Percentiles rank a stretch among this genome's conserved stretches.
phyloP scores from a whole-genome alignment of 35 echinoderm and acorn worm species.

The Holothuria glaberrima region DNA sequence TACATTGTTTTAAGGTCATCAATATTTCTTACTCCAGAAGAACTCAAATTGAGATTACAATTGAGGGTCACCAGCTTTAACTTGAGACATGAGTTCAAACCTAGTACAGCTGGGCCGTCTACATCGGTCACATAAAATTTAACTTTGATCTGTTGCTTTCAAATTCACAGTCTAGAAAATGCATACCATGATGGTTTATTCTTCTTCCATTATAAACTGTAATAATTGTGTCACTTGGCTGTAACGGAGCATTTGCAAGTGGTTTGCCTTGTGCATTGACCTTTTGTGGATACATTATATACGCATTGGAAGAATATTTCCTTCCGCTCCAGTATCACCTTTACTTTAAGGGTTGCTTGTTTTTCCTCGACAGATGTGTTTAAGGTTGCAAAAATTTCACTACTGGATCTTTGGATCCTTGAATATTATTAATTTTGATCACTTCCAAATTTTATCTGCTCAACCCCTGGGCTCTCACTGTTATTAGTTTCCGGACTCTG shows the following conservation, averaged over 20 bases:
- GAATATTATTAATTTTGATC: not conserved
- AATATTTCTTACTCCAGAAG: not conserved
- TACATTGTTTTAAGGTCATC: constrained; percentile 43
- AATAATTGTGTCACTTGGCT: not conserved
- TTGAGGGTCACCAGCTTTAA: no score
- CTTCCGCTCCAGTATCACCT: constrained; percentile 50
- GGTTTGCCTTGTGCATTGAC: not conserved
- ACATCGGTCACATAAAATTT: not conserved
- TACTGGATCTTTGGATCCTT: not conserved
- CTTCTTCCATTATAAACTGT: not conserved
- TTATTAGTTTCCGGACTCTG: not conserved
- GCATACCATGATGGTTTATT: not conserved
- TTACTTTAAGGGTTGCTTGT: constrained; percentile 54
- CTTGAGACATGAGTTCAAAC: not conserved
- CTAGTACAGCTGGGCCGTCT: not conserved
- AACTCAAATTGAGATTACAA: not conserved
- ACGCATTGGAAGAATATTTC: not conserved
- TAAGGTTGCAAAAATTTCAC: constrained; percentile 27
- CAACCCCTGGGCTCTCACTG: not conserved
- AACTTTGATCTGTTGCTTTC: not conserved
- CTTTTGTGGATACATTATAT: not conserved
- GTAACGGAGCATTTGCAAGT: not conserved
- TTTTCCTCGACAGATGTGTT: not conserved
- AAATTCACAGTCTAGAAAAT: not conserved
- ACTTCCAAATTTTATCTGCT: constrained; percentile 32